phyloP scores from a whole-genome alignment of 2,113 vertebrate species.

The Ornithorhynchus anatinus region DNA sequence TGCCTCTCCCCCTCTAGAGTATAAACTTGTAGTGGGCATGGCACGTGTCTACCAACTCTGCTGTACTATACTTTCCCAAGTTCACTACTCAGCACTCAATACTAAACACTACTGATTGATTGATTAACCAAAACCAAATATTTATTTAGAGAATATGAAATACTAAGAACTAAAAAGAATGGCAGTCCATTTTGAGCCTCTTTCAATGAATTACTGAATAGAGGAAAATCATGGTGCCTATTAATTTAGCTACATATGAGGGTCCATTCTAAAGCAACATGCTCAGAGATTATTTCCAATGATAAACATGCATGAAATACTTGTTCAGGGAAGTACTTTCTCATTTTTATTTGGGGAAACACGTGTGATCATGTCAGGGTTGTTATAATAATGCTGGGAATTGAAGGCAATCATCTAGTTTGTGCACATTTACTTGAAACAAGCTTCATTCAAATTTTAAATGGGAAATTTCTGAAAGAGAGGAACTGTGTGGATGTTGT shows the following conservation, averaged over 20 bases:
- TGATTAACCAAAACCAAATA: no score
- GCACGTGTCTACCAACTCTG: no score
- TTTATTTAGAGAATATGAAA: no score
- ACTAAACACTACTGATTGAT: no score
- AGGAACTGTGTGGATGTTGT: not conserved
- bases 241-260: not conserved
- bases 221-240: not conserved
- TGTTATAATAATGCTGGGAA: not conserved
- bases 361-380: not conserved
- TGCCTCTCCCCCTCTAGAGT: no score
- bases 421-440: not conserved
- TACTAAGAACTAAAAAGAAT: no score
- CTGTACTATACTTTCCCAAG: no score
- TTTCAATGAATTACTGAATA: not conserved
- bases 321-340: not conserved
- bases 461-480: not conserved
- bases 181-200: not conserved
- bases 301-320: constrained; percentile 21
- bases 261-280: not conserved
- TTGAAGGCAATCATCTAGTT: not conserved
- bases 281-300: constrained; percentile 2
- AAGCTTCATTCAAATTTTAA: constrained; percentile 5
- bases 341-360: constrained; percentile 39
- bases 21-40: no score
- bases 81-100: no score